Evolutionary conservation across 2,113 vertebrate species (phyloP).

Genomic region (Bettongia penicillata): DNA sequence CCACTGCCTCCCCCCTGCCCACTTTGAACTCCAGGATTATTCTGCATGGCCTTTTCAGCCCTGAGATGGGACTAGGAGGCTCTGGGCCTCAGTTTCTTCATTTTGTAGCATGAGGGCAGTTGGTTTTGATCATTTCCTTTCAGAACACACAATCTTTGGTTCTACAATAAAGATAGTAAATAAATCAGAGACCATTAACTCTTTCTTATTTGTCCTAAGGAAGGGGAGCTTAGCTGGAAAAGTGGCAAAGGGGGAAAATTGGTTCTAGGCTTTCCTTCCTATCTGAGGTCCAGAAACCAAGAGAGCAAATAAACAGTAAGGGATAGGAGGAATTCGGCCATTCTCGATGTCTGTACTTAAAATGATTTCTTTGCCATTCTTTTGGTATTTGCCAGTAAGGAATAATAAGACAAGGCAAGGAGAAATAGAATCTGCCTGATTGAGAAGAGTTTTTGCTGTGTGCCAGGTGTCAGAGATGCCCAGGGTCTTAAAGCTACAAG

Average conservation of each 20-base stretch:
- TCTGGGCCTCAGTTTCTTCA: slow-evolving; percentile 34
- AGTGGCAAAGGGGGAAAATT: not conserved
- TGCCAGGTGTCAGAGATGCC: too few species aligned
- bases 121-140: not conserved
- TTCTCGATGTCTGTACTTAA: not conserved
- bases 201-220: not conserved
- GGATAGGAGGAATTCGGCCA: not conserved
- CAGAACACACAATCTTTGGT: not conserved
- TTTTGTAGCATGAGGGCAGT: not conserved
- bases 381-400: too few species aligned
- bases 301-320: not conserved
- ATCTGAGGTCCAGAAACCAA: not conserved
- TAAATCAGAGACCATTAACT: not conserved
- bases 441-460: too few species aligned
- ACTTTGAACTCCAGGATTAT: not conserved
- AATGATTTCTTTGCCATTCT: not conserved
- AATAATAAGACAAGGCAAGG: not conserved
- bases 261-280: not conserved
- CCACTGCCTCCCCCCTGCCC: too few species aligned
- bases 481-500: too few species aligned
- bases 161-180: not conserved
- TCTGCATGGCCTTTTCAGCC: not conserved
- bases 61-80: not conserved
- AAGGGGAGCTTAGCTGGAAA: not conserved
- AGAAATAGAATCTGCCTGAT: not conserved